Evolutionary conservation across 2,888 invertebrate genomes (phyloP).

Genomic region (Xanthostigma xanthostigma): DNA sequence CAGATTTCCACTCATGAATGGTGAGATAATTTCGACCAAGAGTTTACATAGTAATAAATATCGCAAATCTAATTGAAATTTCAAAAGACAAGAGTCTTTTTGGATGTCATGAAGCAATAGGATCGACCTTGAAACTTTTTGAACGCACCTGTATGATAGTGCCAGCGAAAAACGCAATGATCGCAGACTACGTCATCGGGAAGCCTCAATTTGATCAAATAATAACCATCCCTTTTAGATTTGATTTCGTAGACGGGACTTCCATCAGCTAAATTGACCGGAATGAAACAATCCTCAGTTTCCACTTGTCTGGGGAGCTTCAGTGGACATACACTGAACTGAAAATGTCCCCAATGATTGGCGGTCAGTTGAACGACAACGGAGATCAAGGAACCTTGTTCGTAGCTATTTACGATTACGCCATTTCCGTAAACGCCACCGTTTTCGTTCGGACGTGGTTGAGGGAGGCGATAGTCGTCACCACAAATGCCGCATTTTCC

Average conservation of each 20-base stretch:
- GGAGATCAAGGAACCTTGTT: slow-evolving; percentile 18
- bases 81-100: slow-evolving; percentile 5
- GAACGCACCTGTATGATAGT: slow-evolving; percentile 25
- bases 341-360: slow-evolving; percentile 25
- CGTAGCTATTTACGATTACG: slow-evolving; percentile 28
- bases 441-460: slow-evolving; percentile 36
- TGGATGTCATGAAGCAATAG: too few relatives aligned
- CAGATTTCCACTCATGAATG: too few relatives aligned
- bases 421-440: slow-evolving; percentile 35
- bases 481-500: slow-evolving; percentile 41
- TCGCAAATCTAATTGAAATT: too few relatives aligned
- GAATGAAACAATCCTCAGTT: slow-evolving; percentile 29
- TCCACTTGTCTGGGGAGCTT: slow-evolving; percentile 22
- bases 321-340: slow-evolving; percentile 27
- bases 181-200: slow-evolving; percentile 28
- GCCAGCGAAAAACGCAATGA: slow-evolving; percentile 34
- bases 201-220: slow-evolving; percentile 21
- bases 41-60: too few relatives aligned
- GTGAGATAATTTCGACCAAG: too few relatives aligned
- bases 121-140: too few relatives aligned
- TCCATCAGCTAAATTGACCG: slow-evolving; percentile 22
- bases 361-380: slow-evolving; percentile 22
- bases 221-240: slow-evolving; percentile 12
- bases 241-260: slow-evolving; percentile 18
- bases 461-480: slow-evolving; percentile 28